phyloP scores from a whole-genome alignment of 2,888 invertebrate genomes.

The Mellilla xanthometata region DNA sequence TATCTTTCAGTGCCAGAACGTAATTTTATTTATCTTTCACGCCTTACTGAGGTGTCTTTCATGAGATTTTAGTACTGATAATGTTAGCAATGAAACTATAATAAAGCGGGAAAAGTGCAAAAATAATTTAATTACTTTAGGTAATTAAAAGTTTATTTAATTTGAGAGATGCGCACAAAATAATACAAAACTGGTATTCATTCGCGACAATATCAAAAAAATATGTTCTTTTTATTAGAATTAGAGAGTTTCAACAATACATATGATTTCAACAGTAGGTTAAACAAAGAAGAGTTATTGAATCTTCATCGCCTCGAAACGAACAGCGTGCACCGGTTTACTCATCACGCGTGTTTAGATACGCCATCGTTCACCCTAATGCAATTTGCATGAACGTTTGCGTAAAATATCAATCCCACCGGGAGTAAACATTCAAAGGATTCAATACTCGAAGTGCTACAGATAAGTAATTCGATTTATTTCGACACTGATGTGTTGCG shows the following conservation, averaged over 20 bases:
- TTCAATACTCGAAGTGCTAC: constrained; percentile 8
- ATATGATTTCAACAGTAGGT: too few species aligned
- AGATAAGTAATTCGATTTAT: constrained; percentile 18
- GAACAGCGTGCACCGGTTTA: not conserved
- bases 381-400: constrained; percentile 16
- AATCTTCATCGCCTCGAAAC: constrained; percentile 6
- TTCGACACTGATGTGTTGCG: constrained; percentile 4
- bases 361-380: constrained; percentile 22
- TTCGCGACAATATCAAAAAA: too few species aligned
- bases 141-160: too few species aligned
- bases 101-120: too few species aligned
- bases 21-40: not conserved
- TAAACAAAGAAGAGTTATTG: too few species aligned
- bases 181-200: too few species aligned
- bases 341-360: constrained; percentile 9
- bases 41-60: not conserved
- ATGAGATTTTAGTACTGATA: too few species aligned
- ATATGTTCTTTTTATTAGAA: too few species aligned
- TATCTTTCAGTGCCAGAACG: constrained; percentile 2
- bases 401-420: constrained; percentile 16
- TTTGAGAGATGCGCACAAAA: too few species aligned
- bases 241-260: too few species aligned
- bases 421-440: constrained; percentile 1
- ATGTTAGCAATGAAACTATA: too few species aligned
- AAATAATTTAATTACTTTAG: too few species aligned